phyloP scores from a whole-genome alignment of 2,113 vertebrate genomes.

The Tursiops truncatus region DNA sequence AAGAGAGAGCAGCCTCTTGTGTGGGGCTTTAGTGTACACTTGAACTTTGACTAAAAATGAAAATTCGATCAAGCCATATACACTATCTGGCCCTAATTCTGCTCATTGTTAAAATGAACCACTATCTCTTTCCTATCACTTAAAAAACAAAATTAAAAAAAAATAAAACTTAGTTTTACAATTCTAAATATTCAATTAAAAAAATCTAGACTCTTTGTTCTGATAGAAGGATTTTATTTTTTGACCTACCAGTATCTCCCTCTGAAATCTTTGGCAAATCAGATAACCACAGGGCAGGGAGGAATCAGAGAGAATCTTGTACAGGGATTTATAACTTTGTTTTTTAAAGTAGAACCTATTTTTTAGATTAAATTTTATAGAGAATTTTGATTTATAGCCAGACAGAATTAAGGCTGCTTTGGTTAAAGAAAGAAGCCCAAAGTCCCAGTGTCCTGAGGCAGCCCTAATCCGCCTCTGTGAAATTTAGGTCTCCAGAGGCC shows the following conservation, averaged over 20 bases:
- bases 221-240: not conserved
- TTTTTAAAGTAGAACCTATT: not conserved
- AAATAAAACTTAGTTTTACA: not conserved
- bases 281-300: not conserved
- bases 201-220: not conserved
- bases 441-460: not conserved
- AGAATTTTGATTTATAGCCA: not conserved
- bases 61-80: not conserved
- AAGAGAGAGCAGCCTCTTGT: not conserved
- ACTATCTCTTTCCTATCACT: not conserved
- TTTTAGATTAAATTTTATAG: not conserved
- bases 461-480: not conserved
- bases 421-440: not conserved
- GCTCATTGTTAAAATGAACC: not conserved
- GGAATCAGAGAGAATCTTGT: not conserved
- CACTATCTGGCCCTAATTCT: not conserved
- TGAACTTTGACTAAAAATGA: not conserved
- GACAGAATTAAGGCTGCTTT: not conserved
- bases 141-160: not conserved
- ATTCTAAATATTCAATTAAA: not conserved
- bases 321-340: not conserved
- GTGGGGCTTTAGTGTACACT: not conserved
- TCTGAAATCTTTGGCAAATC: not conserved
- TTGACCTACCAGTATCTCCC: not conserved
- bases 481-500: not conserved